Evolutionary conservation across 2,797 vertebrate species (phyloP), one percentile per base, ranked within the genome.

Genomic region (Naso thynnoides): DNA sequence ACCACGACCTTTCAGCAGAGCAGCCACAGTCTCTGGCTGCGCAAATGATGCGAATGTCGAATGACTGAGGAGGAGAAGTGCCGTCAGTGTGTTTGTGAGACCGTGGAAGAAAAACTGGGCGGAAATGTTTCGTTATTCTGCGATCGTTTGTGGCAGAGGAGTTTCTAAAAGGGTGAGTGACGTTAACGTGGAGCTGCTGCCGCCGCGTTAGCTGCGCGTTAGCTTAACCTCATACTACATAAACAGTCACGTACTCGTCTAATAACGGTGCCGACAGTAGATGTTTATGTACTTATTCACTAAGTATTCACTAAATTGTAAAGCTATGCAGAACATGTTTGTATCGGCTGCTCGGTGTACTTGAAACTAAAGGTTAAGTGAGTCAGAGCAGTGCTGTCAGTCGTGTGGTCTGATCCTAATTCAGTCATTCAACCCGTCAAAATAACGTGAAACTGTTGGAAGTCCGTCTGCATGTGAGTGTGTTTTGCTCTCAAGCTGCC

Each of bases 91-190:
- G 14, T 27, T 6, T 29, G 13, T 21, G 26, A 10, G 3, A 3
- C 18, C 9, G 29, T n/a, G 24, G 16, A n/a, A 29, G 23, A n/a
- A 48, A n/a, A 57, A 8, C 5, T 0, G 21, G 45, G 0, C 4
- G 8, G 42, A 76, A 5, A 92, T 92, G 89, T 39, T 91, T 15
- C 89, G 90, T 1, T 41, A 83, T 3, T 65, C 82, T 10, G 5
- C 88, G 15, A 2, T 76, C 8, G 19, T 87, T 24, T 62, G 75
- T 29, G 72, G 73, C 61, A 79, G 86, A 86, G 74, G 77, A 76
- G 74, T 47, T 76, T 68, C 69, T 11, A 72, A 48, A 56, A 79
- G 90, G 75, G 92, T 93, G 49, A 92, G 90, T 42, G 15, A 19
- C 11, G 42, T 49, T 56, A 19, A 45, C 41, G n/a, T n/a, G n/a